Evolutionary conservation across 2,888 invertebrate species (phyloP).

Genomic region (Parapristionchus giblindavisi): DNA sequence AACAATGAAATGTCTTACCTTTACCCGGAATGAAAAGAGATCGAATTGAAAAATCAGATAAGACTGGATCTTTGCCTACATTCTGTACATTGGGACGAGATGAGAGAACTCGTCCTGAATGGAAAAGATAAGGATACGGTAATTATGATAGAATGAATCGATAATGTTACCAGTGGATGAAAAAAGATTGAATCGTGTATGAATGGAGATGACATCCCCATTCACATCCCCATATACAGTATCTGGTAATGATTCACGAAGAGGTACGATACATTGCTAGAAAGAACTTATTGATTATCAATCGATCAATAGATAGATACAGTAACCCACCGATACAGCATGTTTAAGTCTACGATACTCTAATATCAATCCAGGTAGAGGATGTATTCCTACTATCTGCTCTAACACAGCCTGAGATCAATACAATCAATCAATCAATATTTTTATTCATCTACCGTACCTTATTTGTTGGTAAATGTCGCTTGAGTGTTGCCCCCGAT

Average conservation of each 20-base stretch:
- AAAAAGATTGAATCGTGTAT: slow-evolving; percentile 31
- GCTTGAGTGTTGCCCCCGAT: slow-evolving; percentile 20
- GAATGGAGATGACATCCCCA: slow-evolving; percentile 19
- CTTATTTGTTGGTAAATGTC: slow-evolving; percentile 49
- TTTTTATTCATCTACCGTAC: slow-evolving; percentile 13
- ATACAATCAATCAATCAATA: background rate
- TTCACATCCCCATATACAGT: background rate
- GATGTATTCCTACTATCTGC: slow-evolving; percentile 44
- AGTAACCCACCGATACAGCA: slow-evolving; percentile 46
- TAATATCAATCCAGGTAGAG: slow-evolving; percentile 48
- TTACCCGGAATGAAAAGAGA: slow-evolving; percentile 43
- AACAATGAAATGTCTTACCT: background rate
- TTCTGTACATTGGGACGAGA: slow-evolving; percentile 42
- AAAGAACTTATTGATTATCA: too few species aligned
- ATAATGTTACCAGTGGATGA: slow-evolving; percentile 9
- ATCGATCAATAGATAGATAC: too few species aligned
- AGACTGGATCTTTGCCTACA: slow-evolving; percentile 42
- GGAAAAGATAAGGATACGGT: slow-evolving; percentile 7
- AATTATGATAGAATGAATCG: background rate
- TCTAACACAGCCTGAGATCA: slow-evolving; percentile 42
- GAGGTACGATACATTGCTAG: slow-evolving; percentile 29
- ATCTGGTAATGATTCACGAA: slow-evolving; percentile 8
- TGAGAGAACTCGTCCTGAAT: slow-evolving; percentile 39
- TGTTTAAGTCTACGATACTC: slow-evolving; percentile 50
- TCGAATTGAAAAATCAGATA: slow-evolving; percentile 38